Evolutionary conservation across 2,888 invertebrate genomes (phyloP), one percentile per base, ranked within the genome.

Genomic region (Synanthedon myopaeformis): DNA sequence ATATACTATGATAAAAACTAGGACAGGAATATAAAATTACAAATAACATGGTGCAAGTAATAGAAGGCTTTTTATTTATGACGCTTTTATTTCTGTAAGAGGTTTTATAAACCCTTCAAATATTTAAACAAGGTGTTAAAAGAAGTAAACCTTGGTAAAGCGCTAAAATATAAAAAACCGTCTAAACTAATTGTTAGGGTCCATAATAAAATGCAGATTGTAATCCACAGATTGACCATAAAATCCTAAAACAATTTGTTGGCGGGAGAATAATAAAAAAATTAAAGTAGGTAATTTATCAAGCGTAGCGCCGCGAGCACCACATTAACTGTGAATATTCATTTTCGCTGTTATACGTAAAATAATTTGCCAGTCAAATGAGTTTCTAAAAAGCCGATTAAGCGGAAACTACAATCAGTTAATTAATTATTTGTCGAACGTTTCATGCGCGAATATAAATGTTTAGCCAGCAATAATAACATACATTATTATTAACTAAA

Each of bases 371-470:
- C 76, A 79, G 78, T 79, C 77, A 84, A 84, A 84, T 86, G 82
- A 82, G 79, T 83, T 82, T 79, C 87, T 86, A 85, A 86, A 85
- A 82, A 80, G 85, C 84, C 76, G 80, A 85, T 82, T 83, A 83
- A 81, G 87, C 85, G 73, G 70, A 82, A 85, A 84, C 83, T 84
- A 80, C 79, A 82, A 76, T 82, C 74, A 70, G 77, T 76, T 81
- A 82, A 83, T 82, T 23, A 23, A 35, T 42, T 83, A 84, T 83
- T 82, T 79, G 79, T 76, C 68, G 72, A 71, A 72, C 63, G 61
- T 57, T 62, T 57, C 59, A 63, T 42, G 17, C 12, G 45, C 45
- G 45, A 45, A 45, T 45, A 45, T 45, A 45, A 45, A 45, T 12
- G 45, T 6, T 45, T 45, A n/a, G 45, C 14, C 45, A 45, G 45